phyloP scores from a whole-genome alignment of 2,113 vertebrate species.

The Heptranchias perlo region DNA sequence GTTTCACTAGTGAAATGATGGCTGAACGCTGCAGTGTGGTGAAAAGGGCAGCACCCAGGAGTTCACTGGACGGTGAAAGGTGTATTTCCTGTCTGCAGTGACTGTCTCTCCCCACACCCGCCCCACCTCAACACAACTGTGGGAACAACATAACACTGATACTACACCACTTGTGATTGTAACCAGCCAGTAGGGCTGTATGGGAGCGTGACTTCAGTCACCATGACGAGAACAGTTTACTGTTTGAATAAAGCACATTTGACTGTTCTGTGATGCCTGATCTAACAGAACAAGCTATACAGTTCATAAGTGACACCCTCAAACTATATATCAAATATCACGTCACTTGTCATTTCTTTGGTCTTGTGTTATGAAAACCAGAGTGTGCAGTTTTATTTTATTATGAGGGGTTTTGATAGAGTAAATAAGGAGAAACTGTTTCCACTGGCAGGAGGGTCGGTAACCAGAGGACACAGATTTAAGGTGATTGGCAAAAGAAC shows the following conservation, averaged over 20 bases:
- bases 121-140: neutral
- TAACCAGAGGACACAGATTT: too few relatives aligned
- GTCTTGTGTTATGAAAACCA: neutral
- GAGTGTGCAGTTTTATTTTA: neutral
- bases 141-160: too few relatives aligned
- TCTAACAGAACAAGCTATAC: neutral
- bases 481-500: too few relatives aligned
- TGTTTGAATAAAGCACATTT: neutral
- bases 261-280: too few relatives aligned
- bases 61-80: neutral
- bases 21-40: neutral
- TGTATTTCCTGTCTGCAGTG: neutral
- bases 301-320: neutral
- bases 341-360: neutral
- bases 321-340: neutral
- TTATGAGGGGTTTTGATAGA: too few relatives aligned
- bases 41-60: neutral
- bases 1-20: neutral
- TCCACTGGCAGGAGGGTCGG: too few relatives aligned
- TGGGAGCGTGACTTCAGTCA: neutral
- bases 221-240: neutral
- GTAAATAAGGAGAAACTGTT: too few relatives aligned
- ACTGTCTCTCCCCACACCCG: neutral
- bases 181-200: neutral
- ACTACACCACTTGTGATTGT: neutral